Evolutionary conservation across 2,888 invertebrate species (phyloP).

Genomic region (Sympetrum striolatum): DNA sequence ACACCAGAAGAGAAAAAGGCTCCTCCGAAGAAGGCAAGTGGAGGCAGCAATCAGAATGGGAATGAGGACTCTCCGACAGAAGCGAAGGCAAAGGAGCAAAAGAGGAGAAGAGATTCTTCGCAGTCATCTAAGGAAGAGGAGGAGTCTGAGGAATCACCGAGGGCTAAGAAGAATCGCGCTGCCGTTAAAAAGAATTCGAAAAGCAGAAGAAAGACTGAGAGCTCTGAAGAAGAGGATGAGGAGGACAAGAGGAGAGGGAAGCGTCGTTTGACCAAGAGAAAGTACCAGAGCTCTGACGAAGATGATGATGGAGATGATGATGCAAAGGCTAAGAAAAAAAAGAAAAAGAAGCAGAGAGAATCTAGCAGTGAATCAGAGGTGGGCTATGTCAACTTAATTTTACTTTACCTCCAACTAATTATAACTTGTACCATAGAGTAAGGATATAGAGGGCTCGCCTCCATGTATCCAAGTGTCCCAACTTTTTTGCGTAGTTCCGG

Average conservation of each 20-base stretch:
- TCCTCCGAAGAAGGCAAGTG: not conserved
- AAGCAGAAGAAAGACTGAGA: slow-evolving; percentile 62
- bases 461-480: too few species aligned
- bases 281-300: slow-evolving; percentile 59
- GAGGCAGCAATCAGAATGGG: slow-evolving; percentile 2
- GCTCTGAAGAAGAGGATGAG: slow-evolving; percentile 56
- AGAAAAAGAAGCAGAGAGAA: slow-evolving; percentile 54
- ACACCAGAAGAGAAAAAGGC: not conserved
- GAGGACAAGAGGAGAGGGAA: slow-evolving; percentile 56
- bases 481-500: too few species aligned
- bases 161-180: slow-evolving; percentile 60
- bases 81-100: not conserved
- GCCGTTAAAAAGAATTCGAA: slow-evolving; percentile 58
- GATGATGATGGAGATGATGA: slow-evolving; percentile 71
- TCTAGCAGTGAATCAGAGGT: slow-evolving; percentile 58
- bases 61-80: not conserved
- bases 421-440: too few species aligned
- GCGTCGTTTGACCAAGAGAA: slow-evolving; percentile 36
- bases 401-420: too few species aligned
- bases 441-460: too few species aligned
- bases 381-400: slow-evolving; percentile 41
- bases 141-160: slow-evolving; percentile 57
- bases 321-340: slow-evolving; percentile 63
- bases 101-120: not conserved
- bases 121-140: slow-evolving; percentile 55